phyloP scores from a whole-genome alignment of 2,888 invertebrate genomes.

The Anarsia innoxiella region DNA sequence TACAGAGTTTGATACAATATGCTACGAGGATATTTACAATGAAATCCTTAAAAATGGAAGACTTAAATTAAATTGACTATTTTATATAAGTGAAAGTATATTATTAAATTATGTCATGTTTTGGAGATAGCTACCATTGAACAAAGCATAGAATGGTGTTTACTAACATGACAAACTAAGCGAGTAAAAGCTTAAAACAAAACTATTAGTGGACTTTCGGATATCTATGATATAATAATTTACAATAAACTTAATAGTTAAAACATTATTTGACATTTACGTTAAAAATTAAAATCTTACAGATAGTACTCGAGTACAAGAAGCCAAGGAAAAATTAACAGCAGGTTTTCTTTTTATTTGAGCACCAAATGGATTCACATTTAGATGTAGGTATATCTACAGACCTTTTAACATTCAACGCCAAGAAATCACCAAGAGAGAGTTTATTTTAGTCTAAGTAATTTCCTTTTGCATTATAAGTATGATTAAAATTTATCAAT shows the following conservation, averaged over 20 bases:
- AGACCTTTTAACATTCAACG: too few species aligned
- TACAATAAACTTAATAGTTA: conserved; percentile 18
- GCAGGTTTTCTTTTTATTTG: too few species aligned
- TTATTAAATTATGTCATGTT: conserved; percentile 43
- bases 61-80: conserved; percentile 57
- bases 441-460: too few species aligned
- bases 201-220: conserved; percentile 28
- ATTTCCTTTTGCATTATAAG: too few species aligned
- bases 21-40: conserved; percentile 51
- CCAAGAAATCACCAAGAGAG: too few species aligned
- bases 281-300: too few species aligned
- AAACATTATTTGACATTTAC: conserved; percentile 4
- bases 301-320: too few species aligned
- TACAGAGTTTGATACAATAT: conserved; percentile 25
- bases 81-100: conserved; percentile 28
- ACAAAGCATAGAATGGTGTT: conserved; percentile 22
- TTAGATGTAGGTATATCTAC: too few species aligned
- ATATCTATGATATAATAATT: conserved; percentile 18
- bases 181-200: conserved; percentile 18
- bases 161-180: conserved; percentile 46
- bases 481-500: too few species aligned
- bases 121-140: conserved; percentile 37
- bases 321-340: too few species aligned
- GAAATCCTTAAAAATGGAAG: conserved; percentile 36
- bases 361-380: conserved; percentile 20